Evolutionary conservation across 2,888 invertebrate species (phyloP).

Genomic region (Endomychus coccineus): DNA sequence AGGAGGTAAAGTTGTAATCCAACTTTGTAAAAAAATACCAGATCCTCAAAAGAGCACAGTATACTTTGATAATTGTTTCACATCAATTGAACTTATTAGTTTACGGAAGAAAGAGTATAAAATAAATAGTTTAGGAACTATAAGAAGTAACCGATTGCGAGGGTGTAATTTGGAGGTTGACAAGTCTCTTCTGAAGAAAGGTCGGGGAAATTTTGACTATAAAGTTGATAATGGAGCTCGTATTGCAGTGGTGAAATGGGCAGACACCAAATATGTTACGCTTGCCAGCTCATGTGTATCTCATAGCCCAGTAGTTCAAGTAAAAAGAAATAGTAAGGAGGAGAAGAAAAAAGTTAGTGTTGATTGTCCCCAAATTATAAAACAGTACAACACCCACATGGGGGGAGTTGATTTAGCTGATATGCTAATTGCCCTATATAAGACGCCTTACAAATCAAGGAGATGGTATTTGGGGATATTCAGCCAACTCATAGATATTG

Average conservation of each 20-base stretch:
- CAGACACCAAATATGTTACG: constrained; percentile 22
- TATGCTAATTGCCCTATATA: constrained; percentile 13
- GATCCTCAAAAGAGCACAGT: too few relatives aligned
- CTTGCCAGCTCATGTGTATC: constrained; percentile 11
- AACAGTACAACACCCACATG: constrained; percentile 25
- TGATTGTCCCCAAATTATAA: constrained; percentile 16
- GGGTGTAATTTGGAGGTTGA: constrained; percentile 10
- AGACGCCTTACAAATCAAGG: background rate
- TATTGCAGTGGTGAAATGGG: constrained; percentile 23
- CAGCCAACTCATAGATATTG: constrained; percentile 7
- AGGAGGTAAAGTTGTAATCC: too few relatives aligned
- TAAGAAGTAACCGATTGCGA: constrained; percentile 9
- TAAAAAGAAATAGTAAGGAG: constrained; percentile 1
- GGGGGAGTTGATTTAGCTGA: constrained; percentile 19
- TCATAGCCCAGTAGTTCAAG: background rate
- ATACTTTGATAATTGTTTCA: too few relatives aligned
- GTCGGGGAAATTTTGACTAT: constrained; percentile 16
- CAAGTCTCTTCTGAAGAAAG: constrained; percentile 13
- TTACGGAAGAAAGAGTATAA: background rate
- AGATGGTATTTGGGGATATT: constrained; percentile 8
- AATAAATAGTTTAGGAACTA: background rate
- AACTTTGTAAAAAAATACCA: too few relatives aligned
- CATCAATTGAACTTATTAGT: too few relatives aligned
- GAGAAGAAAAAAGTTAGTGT: constrained; percentile 12
- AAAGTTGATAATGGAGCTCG: constrained; percentile 12